Conservation (phyloP, 2,797 vertebrate species). For the Lagodon rhomboides region DNA sequence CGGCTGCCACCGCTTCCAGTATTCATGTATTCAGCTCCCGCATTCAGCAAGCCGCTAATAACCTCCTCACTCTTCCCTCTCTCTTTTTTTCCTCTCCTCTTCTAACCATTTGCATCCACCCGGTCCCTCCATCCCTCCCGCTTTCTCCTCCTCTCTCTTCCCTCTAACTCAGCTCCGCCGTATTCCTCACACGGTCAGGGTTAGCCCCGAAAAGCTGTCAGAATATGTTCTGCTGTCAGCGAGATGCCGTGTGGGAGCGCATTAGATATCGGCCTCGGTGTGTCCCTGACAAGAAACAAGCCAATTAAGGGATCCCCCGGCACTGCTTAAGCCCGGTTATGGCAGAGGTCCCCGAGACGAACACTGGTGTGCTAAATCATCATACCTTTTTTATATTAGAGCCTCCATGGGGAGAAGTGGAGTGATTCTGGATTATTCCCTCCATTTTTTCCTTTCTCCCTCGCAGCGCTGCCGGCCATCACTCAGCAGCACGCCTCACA, state of each 20-base stretch:
- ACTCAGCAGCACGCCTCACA: constrained; percentile 65
- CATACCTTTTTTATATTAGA: constrained; percentile 79
- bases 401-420: constrained; percentile 71
- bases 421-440: constrained; percentile 78
- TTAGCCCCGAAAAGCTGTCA: constrained; percentile 81
- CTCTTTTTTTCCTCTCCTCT: constrained; percentile 31
- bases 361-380: constrained; percentile 81
- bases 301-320: constrained; percentile 86
- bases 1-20: constrained; percentile 39
- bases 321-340: constrained; percentile 85
- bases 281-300: constrained; percentile 87
- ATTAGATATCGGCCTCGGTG: constrained; percentile 80
- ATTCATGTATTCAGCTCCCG: constrained; percentile 72
- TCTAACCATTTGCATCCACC: constrained; percentile 64
- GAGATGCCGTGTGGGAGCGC: constrained; percentile 78
- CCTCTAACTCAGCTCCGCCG: constrained; percentile 53
- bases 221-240: constrained; percentile 79
- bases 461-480: constrained; percentile 64
- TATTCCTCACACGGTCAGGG: constrained; percentile 72
- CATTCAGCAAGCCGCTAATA: constrained; percentile 64
- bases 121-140: constrained; percentile 12
- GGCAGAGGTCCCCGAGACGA: constrained; percentile 84
- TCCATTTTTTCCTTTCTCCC: constrained; percentile 35
- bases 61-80: constrained; percentile 59
- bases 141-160: constrained; percentile 22